Evolutionary conservation across 2,113 vertebrate species (phyloP).

Genomic region (Oryzias woworae): DNA sequence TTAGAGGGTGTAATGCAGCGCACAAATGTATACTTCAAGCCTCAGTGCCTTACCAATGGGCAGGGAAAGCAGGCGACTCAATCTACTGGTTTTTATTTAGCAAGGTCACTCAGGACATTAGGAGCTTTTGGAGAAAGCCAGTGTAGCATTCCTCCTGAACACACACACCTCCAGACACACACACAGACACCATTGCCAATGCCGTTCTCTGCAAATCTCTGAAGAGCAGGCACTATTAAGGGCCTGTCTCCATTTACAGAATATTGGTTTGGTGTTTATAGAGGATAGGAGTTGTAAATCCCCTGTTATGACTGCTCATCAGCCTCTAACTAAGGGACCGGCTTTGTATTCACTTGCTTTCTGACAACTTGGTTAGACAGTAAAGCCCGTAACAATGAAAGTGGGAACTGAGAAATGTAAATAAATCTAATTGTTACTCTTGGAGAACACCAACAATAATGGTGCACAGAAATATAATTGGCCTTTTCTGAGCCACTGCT

Average conservation of each 20-base stretch:
- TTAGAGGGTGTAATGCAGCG: constrained; percentile 71
- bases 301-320: constrained; percentile 36
- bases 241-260: constrained; percentile 58
- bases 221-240: constrained; percentile 41
- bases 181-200: constrained; percentile 24
- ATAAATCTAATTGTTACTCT: constrained; percentile 31
- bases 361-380: constrained; percentile 32
- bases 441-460: constrained; percentile 22
- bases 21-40: constrained; percentile 77
- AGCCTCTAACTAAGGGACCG: constrained; percentile 36
- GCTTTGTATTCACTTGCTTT: constrained; percentile 11
- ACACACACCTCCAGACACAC: background rate
- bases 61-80: constrained; percentile 52
- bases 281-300: constrained; percentile 58
- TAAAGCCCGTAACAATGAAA: constrained; percentile 37
- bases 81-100: constrained; percentile 64
- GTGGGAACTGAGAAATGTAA: constrained; percentile 41
- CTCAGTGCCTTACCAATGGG: constrained; percentile 60
- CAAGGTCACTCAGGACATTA: constrained; percentile 68
- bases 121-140: constrained; percentile 34
- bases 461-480: constrained; percentile 23
- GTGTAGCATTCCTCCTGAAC: constrained; percentile 2
- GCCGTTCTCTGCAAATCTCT: constrained; percentile 44
- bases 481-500: constrained; percentile 30
- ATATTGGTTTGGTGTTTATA: constrained; percentile 61